Conservation (phyloP, 1,140 invertebrate species). For the Homalodisca vitripennis region DNA sequence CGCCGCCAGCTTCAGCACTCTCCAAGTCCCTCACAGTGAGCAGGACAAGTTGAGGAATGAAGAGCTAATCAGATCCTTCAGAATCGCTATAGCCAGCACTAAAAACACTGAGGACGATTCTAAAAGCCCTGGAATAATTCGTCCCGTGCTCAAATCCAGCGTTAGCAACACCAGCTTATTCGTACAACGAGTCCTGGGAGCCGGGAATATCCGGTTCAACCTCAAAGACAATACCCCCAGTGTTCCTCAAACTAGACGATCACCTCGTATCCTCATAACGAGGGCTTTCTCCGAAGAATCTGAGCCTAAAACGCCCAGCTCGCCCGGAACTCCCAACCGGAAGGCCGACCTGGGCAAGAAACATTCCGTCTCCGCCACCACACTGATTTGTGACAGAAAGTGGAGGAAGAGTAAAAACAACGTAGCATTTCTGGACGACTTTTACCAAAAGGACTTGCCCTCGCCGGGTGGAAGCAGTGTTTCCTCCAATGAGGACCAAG, state of each 20-base stretch:
- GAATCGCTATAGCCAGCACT: slow-evolving; percentile 35
- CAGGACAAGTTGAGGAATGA: slow-evolving; percentile 37
- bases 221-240: slow-evolving; percentile 43
- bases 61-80: slow-evolving; percentile 38
- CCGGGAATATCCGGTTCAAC: slow-evolving; percentile 44
- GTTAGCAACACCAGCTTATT: slow-evolving; percentile 51
- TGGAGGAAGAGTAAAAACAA: slow-evolving; percentile 44
- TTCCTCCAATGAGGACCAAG: background rate
- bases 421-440: background rate
- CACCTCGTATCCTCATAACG: slow-evolving; percentile 67
- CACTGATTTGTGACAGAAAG: slow-evolving; percentile 51
- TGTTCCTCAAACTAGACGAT: slow-evolving; percentile 47
- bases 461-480: background rate
- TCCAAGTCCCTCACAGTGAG: slow-evolving; percentile 51
- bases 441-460: background rate
- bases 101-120: background rate
- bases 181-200: slow-evolving; percentile 54
- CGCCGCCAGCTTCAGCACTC: slow-evolving; percentile 50
- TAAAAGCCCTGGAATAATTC: slow-evolving; percentile 11
- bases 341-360: slow-evolving; percentile 50
- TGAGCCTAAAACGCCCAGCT: slow-evolving; percentile 50
- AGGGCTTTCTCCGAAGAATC: slow-evolving; percentile 69
- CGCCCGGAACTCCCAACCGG: slow-evolving; percentile 43
- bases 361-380: slow-evolving; percentile 56
- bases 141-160: slow-evolving; percentile 49